These are phyloP conservation scores for Lasioglossum calceatum DNA, from an alignment of 2,888 invertebrate species.

Conservation along the genomic window DNA sequence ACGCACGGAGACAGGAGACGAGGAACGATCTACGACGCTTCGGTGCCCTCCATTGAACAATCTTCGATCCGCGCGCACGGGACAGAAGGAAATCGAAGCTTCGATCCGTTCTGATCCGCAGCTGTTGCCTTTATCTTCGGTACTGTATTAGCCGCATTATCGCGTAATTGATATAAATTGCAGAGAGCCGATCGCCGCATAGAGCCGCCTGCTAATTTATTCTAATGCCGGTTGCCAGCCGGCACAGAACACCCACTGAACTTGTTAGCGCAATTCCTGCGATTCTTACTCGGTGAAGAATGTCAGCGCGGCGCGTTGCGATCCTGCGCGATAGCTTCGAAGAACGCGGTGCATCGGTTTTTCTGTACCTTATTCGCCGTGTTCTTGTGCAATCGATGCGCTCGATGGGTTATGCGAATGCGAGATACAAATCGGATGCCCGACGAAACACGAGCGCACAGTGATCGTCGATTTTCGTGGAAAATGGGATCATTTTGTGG, in stretches of 20 bases:
- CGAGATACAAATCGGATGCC: neutral
- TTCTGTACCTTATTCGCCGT: neutral
- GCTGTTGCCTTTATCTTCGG: slow-evolving; percentile 7
- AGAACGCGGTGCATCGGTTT: neutral
- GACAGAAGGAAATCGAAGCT: neutral
- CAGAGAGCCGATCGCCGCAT: neutral
- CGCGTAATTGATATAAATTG: slow-evolving; percentile 46
- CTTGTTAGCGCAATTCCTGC: slow-evolving; percentile 4
- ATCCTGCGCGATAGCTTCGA: neutral
- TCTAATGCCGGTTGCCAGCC: slow-evolving; percentile 3
- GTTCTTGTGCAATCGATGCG: neutral
- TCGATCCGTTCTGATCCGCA: neutral
- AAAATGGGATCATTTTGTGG: neutral
- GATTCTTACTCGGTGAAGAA: slow-evolving; percentile 6
- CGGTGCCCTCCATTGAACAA: slow-evolving; percentile 42
- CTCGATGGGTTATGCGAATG: neutral
- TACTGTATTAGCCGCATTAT: slow-evolving; percentile 22
- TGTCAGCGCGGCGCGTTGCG: neutral
- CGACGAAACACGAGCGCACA: neutral
- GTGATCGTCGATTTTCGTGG: neutral
- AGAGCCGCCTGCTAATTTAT: slow-evolving; percentile 23
- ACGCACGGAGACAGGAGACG: neutral
- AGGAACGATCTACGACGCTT: slow-evolving; percentile 45
- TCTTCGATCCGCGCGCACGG: slow-evolving; percentile 10
- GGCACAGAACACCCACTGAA: slow-evolving; percentile 23